These are phyloP conservation scores for Dolichallabes microphthalmus DNA, from an alignment of 2,113 vertebrate genomes.

Conservation along the genomic window DNA sequence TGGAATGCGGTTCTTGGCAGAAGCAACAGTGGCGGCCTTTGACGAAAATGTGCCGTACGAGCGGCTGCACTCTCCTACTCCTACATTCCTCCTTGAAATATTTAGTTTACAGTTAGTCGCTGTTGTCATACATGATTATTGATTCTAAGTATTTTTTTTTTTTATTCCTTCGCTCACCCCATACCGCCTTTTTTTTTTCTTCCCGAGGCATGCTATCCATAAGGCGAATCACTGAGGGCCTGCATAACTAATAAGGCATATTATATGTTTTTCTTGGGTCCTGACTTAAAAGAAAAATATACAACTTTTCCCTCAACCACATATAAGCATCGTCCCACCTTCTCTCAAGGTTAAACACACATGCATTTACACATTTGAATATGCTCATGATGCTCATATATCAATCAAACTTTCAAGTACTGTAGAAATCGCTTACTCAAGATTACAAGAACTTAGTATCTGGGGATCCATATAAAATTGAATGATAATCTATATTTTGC, in stretches of 20 bases:
- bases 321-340: slow-evolving; percentile 39
- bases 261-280: slow-evolving; percentile 52
- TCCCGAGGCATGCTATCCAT: slow-evolving; percentile 32
- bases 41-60: slow-evolving; percentile 46
- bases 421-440: neutral
- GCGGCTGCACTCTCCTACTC: slow-evolving; percentile 42
- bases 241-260: slow-evolving; percentile 44
- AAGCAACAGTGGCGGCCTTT: slow-evolving; percentile 54
- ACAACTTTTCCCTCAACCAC: slow-evolving; percentile 40
- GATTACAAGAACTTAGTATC: neutral
- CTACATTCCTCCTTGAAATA: slow-evolving; percentile 59
- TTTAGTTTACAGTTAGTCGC: slow-evolving; percentile 57
- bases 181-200: slow-evolving; percentile 3
- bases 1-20: slow-evolving; percentile 58
- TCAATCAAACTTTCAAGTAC: neutral
- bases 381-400: slow-evolving; percentile 33
- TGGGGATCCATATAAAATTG: neutral
- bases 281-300: slow-evolving; percentile 51
- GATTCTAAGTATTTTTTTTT: slow-evolving; percentile 42
- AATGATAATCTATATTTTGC: neutral
- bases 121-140: slow-evolving; percentile 62
- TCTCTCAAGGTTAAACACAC: slow-evolving; percentile 42
- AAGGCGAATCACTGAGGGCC: slow-evolving; percentile 36
- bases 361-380: slow-evolving; percentile 9
- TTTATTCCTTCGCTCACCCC: slow-evolving; percentile 10